phyloP scores from a whole-genome alignment of 2,113 vertebrate genomes.

The Promerops cafer region DNA sequence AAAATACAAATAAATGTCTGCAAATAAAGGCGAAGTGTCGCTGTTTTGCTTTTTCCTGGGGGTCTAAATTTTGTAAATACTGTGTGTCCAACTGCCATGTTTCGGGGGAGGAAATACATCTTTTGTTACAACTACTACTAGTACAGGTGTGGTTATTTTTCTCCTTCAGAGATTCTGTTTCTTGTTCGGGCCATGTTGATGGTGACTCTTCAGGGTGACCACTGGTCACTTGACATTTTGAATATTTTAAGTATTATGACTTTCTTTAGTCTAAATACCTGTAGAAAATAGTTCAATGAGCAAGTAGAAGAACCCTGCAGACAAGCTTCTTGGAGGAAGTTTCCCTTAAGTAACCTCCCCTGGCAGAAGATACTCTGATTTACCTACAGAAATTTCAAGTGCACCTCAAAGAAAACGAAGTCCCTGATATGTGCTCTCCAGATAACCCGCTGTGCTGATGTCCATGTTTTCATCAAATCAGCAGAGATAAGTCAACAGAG shows the following conservation, averaged over 20 bases:
- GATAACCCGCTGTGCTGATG: background rate
- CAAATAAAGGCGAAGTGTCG: background rate
- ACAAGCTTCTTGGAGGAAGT: background rate
- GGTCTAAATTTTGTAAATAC: background rate
- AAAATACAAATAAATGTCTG: background rate
- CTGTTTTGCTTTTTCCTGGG: background rate
- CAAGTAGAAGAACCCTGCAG: background rate
- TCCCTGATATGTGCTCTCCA: rapidly evolving
- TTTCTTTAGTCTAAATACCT: background rate
- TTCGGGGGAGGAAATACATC: rapidly evolving
- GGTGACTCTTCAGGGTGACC: background rate
- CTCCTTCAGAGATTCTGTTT: background rate
- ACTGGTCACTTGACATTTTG: background rate
- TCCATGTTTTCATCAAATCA: background rate
- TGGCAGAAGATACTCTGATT: background rate
- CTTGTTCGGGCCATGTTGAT: background rate
- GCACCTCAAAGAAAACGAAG: background rate
- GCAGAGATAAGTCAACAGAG: background rate
- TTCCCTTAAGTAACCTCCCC: background rate
- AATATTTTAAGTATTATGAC: background rate
- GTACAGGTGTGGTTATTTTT: background rate
- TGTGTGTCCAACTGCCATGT: background rate
- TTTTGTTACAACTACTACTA: background rate
- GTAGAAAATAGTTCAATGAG: background rate
- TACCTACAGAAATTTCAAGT: background rate